A percentile compares a stretch with the other conserved stretches of the same genome.
Evolutionary conservation across 2,113 vertebrate species (phyloP).

Genomic region (Laterallus jamaicensis): DNA sequence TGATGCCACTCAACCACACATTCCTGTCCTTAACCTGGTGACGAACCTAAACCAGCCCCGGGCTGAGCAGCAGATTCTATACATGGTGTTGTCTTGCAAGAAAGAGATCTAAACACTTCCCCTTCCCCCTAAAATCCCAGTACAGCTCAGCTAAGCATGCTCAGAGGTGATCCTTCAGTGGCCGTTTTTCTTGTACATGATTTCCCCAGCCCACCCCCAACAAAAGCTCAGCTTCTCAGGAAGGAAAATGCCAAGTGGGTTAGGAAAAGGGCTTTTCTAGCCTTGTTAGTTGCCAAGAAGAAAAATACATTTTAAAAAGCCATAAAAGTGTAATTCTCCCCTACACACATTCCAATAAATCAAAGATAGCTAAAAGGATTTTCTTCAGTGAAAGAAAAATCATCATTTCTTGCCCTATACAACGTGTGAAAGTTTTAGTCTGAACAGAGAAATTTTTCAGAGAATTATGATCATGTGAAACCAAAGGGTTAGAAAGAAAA

Average conservation of each 20-base stretch:
- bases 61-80: neutral
- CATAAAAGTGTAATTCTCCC: conserved; percentile 63
- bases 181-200: neutral
- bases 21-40: neutral
- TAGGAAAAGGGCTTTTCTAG: conserved; percentile 41
- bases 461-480: conserved; percentile 59
- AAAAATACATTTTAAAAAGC: conserved; percentile 69
- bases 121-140: neutral
- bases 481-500: conserved; percentile 49
- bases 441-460: conserved; percentile 32
- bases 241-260: conserved; percentile 27
- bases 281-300: conserved; percentile 62
- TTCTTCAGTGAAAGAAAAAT: conserved; percentile 66
- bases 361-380: conserved; percentile 71
- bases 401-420: conserved; percentile 56
- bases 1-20: neutral
- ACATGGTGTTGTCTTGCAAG: neutral
- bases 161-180: neutral
- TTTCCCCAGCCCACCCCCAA: neutral
- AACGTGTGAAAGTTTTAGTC: conserved; percentile 48
- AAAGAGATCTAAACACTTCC: neutral
- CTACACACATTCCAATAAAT: conserved; percentile 62
- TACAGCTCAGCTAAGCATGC: neutral
- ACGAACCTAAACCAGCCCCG: neutral
- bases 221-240: neutral